Base-by-base conservation (phyloP, 2,113 vertebrate genomes). In the Mus spicilegus region DNA sequence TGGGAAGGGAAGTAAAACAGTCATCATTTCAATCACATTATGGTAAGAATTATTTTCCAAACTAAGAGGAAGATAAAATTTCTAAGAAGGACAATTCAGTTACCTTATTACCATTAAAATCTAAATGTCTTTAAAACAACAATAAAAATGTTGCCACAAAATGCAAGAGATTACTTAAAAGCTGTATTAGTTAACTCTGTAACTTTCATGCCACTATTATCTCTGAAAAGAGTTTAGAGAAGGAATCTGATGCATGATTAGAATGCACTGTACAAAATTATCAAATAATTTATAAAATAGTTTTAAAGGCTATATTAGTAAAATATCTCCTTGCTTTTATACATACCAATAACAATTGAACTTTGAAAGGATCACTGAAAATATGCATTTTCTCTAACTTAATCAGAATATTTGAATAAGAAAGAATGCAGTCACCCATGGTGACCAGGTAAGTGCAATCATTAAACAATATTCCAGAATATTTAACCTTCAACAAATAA, bases 401-500 rank as follows among this genome's bases (percentile, higher is more conserved):
- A 91, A 28, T 54, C 46, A 90, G 22, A 58, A 63, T 63, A 63
- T 72, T 70, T 2, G 30, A 9, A 81, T 95, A 67, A 54, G 97
- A 96, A 51, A 7, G n/a, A 73, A 51, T 7, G 51, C 51, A n/a
- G 8, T 77, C 97, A 39, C 84, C 24, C 20, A 22, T 11, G 72
- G 36, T 89, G 22, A 63, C 93, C 72, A 95, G 46, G 26, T 67
- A 84, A 92, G 84, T 91, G 80, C 42, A 96, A 85, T 95, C 70
- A 10, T 0, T 22, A 73, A 0, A 58, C 84, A 51, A 90, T 69
- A 85, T 39, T 54, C 51, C 54, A 3, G 9, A 58, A 70, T 39
- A 96, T 91, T 73, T 13, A 56, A 89, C 84, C 26, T 94, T 93
- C 73, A 90, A 28, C 6, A 97, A 90, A 88, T 73, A 24, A 92